Base-by-base conservation (phyloP, 2,888 invertebrate species). In the Drosophila incognita region DNA sequence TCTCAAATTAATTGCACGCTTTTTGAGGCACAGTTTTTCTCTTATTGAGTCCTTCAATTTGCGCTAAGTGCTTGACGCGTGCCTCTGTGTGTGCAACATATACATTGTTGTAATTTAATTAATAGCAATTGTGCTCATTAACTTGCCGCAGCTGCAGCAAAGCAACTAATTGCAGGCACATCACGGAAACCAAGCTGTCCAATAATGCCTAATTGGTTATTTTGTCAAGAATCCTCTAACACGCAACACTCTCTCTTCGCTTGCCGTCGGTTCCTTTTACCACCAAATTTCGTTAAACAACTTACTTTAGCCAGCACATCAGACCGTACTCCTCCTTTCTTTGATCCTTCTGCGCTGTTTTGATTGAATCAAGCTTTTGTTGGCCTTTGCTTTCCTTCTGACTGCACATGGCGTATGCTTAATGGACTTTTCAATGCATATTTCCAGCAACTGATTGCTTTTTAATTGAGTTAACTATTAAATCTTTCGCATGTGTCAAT, bases 61-160 rank as follows among this genome's bases (percentile, higher is more conserved):
- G 54, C 21, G 46, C 60, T 48, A 15, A 46, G 58, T 10, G 33
- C 52, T 46, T 24, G 21, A 6, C 24, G 56, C 33, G 27, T 59
- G 48, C 29, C 27, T 69, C 64, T 52, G 48, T 67, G 54, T 69
- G 27, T 52, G 24, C 58, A 64, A 56, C 42, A 69, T 49, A 61
- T 75, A 64, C 64, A 70, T 76, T 82, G 87, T 81, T 74, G 79
- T 79, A 67, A 57, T 42, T 89, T 79, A 85, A 89, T 85, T 85
- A 78, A 81, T 42, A 68, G 69, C 77, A 76, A 79, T 76, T 79
- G 63, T 61, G 68, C 78, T 79, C 90, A 83, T 83, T 84, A 87
- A 74, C 65, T 83, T 69, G 69, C 69, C 65, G 56, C 79, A 70
- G 4, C 33, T 33, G 52, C 56, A 36, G n/a, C 38, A 56, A 68